Percentiles rank a stretch among this genome's conserved stretches.
These are phyloP conservation scores for Bombus polaris DNA, from an alignment of 1,140 invertebrate species.

Conservation along the genomic window DNA sequence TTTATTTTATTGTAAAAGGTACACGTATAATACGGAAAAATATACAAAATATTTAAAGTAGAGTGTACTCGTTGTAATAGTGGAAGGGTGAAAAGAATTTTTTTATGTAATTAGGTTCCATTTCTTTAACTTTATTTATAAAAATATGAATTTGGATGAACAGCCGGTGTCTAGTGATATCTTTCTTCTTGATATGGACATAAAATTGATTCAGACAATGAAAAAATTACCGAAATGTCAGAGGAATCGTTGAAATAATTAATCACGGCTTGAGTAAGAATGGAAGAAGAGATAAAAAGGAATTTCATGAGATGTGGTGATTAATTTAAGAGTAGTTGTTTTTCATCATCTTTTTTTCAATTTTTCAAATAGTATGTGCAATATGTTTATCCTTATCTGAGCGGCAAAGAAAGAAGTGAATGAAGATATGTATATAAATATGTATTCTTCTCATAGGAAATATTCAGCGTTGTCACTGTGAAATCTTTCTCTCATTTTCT, in stretches of 20 bases:
- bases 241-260: neutral
- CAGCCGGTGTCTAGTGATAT: too few species aligned
- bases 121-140: too few species aligned
- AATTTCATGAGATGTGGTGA: neutral
- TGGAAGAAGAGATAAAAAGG: neutral
- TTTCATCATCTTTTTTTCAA: conserved; percentile 1
- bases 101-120: too few species aligned
- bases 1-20: neutral
- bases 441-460: conserved; percentile 14
- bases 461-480: conserved; percentile 5
- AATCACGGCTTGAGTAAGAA: neutral
- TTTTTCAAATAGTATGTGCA: neutral
- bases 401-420: neutral
- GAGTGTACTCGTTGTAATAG: too few species aligned
- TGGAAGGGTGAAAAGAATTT: too few species aligned
- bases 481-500: neutral
- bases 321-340: conserved; percentile 5
- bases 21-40: neutral
- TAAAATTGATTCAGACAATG: neutral
- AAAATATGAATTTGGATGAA: too few species aligned
- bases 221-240: neutral
- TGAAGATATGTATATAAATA: conserved; percentile 12
- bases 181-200: neutral
- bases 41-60: too few species aligned
- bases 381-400: neutral